phyloP scores from a whole-genome alignment of 2,888 invertebrate species.

The Antheraea yamamai region DNA sequence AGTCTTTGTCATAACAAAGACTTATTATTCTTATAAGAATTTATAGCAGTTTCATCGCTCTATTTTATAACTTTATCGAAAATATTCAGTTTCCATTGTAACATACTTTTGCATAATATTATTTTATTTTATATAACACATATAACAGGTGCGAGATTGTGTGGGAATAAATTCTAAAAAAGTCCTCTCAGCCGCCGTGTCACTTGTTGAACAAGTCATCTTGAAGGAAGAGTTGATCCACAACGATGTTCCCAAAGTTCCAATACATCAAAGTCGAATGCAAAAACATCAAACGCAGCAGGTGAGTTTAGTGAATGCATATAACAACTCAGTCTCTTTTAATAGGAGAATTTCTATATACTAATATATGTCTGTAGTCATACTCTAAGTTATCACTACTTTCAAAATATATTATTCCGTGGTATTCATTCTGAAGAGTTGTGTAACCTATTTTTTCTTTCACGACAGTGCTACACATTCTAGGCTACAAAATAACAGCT shows the following conservation, averaged over 20 bases:
- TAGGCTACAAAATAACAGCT: too few relatives aligned
- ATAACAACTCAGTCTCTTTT: background rate
- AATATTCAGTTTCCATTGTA: background rate
- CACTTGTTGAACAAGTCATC: constrained; percentile 43
- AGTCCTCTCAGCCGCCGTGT: constrained; percentile 48
- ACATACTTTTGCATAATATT: background rate
- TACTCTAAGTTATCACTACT: background rate
- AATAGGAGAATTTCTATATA: background rate
- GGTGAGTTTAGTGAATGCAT: constrained; percentile 35
- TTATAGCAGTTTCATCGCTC: background rate
- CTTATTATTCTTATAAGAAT: background rate
- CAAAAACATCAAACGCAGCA: constrained; percentile 52
- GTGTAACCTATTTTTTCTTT: too few relatives aligned
- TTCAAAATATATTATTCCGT: background rate
- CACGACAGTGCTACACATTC: too few relatives aligned
- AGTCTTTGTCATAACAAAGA: too few relatives aligned
- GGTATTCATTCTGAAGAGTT: too few relatives aligned
- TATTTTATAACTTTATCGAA: background rate
- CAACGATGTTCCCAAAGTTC: constrained; percentile 34
- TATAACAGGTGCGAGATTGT: constrained; percentile 62
- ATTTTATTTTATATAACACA: background rate
- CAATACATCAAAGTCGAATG: constrained; percentile 49
- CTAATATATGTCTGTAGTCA: background rate
- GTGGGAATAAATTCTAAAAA: constrained; percentile 56
- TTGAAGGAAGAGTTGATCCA: constrained; percentile 44